Conservation (phyloP, 2,113 vertebrate genomes). For the Xiphias gladius region DNA sequence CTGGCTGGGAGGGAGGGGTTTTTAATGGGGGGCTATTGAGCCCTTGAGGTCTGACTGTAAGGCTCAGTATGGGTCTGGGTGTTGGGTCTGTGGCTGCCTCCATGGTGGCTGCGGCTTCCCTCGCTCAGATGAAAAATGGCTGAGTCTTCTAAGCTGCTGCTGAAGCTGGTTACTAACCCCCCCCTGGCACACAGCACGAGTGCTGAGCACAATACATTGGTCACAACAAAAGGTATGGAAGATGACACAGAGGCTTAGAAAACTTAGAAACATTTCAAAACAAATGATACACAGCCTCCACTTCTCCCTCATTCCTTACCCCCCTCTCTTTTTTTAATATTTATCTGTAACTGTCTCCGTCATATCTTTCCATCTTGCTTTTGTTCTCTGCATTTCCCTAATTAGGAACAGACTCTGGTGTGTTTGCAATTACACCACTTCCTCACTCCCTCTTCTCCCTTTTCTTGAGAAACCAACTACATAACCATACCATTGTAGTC, state of each 20-base stretch:
- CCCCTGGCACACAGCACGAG: not conserved
- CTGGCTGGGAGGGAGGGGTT: slow-evolving; percentile 24
- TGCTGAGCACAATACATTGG: not conserved
- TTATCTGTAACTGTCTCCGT: slow-evolving; percentile 57
- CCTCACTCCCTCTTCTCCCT: slow-evolving; percentile 69
- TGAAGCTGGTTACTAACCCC: slow-evolving; percentile 39
- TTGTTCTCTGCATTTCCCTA: slow-evolving; percentile 72
- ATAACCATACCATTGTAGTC: slow-evolving; percentile 57
- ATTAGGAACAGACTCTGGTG: slow-evolving; percentile 83
- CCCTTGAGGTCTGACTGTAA: slow-evolving; percentile 59
- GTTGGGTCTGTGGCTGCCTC: slow-evolving; percentile 60
- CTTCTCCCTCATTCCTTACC: slow-evolving; percentile 38
- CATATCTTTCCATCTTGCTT: slow-evolving; percentile 75
- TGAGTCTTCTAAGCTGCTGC: slow-evolving; percentile 38
- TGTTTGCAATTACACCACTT: slow-evolving; percentile 84
- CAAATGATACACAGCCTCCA: slow-evolving; percentile 45
- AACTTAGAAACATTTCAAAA: slow-evolving; percentile 54
- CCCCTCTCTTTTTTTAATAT: slow-evolving; percentile 20
- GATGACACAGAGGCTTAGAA: slow-evolving; percentile 20
- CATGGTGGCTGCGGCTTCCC: slow-evolving; percentile 54
- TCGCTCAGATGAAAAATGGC: slow-evolving; percentile 43
- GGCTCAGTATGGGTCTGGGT: slow-evolving; percentile 47
- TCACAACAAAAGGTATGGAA: slow-evolving; percentile 20
- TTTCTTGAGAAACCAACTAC: slow-evolving; percentile 56
- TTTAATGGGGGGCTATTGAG: slow-evolving; percentile 9